Base-by-base conservation (phyloP, 2,888 invertebrate genomes). In the Anoncus sp. region DNA sequence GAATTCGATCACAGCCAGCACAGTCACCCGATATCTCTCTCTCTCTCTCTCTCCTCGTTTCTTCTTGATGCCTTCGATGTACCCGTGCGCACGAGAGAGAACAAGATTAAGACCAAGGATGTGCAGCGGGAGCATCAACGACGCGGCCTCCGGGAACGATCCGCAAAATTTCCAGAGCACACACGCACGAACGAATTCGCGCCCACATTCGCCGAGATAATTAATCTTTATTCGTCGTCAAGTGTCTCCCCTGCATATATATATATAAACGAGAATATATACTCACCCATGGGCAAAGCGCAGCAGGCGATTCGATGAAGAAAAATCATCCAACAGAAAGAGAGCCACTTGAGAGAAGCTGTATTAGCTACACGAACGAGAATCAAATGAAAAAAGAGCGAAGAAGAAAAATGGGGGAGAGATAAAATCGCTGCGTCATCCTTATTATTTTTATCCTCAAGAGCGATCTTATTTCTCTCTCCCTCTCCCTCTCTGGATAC, bases 1-100 rank as follows among this genome's bases (percentile, higher is more conserved):
- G 78, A 81, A 80, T 81, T 81, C 75, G 75, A 80, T 78, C 78
- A 74, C 70, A 55, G 67, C 49, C 47, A 67, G 66, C 72, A 60
- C 69, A 59, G 60, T 75, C 59, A 49, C 43, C 16, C 70, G 70
- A 67, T 62, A 67, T 53, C 51, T 57, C 45, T 60, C 67, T 35
- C 40, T 63, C 49, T 53, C 51, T 57, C 45, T 60, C 67, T 35
- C 40, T 63, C 49, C 10, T 45, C 18, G 14, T 35, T 55, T n/a
- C 27, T 43, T 40, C 40, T 55, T 27, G 40, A 45, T 47, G 18
- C 38, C 20, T 31, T 31, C 22, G 31, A 27, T 18, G 24, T 40
- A 6, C 40, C 35, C 22, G 38, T 38, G 10, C 10, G 16, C 9
- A 14, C 18, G 10, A 35, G 38, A 10, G 16, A n/a, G 16, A 53